phyloP scores from a whole-genome alignment of 2,797 vertebrate genomes.

The Hypotaenidia philippensis region DNA sequence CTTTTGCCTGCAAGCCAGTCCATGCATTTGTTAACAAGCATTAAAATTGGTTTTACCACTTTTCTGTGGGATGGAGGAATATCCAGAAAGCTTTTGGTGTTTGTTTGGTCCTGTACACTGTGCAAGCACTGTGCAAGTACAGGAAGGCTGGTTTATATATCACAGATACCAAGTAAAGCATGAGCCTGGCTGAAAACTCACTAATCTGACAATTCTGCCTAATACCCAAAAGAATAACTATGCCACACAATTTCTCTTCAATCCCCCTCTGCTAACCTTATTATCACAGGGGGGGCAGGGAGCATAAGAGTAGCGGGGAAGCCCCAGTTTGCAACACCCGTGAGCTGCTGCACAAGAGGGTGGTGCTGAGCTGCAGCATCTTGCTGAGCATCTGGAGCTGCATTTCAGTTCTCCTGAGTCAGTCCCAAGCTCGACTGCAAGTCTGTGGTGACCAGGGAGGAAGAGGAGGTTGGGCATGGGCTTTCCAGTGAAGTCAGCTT shows the following conservation, averaged over 20 bases:
- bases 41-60: background rate
- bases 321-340: background rate
- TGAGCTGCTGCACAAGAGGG: background rate
- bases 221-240: background rate
- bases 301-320: background rate
- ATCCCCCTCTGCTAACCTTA: background rate
- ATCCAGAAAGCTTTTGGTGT: background rate
- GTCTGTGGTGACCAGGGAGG: background rate
- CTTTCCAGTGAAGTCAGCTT: slow-evolving; percentile 37
- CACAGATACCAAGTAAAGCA: background rate
- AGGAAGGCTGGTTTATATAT: background rate
- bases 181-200: background rate
- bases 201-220: background rate
- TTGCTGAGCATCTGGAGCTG: background rate
- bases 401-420: background rate
- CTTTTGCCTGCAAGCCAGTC: background rate
- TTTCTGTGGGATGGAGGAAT: background rate
- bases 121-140: background rate
- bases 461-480: background rate
- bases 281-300: background rate
- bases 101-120: background rate
- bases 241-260: background rate
- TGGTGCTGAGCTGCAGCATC: background rate
- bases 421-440: background rate
- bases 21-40: background rate